Evolutionary conservation across 2,888 invertebrate genomes (phyloP).

Genomic region (Platynereis dumerilii): DNA sequence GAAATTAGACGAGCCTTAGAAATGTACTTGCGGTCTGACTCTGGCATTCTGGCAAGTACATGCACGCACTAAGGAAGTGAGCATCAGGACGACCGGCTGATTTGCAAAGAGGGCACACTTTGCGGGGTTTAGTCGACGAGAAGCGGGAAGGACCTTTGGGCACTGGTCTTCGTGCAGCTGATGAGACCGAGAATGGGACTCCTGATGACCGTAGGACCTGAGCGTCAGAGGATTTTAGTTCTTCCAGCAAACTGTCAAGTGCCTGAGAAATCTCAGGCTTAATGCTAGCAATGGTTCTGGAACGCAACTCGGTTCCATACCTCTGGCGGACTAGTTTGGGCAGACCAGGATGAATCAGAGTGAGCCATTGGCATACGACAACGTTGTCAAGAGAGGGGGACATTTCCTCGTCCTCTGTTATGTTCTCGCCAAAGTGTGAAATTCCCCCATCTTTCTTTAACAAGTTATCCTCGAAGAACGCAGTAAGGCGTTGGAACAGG

Average conservation of each 20-base stretch:
- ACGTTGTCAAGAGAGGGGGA: constrained; percentile 36
- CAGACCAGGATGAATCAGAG: constrained; percentile 33
- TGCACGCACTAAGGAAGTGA: constrained; percentile 36
- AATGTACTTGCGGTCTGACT: constrained; percentile 33
- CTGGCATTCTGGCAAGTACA: constrained; percentile 31
- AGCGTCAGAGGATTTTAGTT: neutral
- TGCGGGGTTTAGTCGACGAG: neutral
- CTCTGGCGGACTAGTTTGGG: constrained; percentile 35
- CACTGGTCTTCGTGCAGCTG: neutral
- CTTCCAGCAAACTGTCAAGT: neutral
- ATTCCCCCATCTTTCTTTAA: constrained; percentile 26
- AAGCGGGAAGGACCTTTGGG: neutral
- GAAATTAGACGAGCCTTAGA: constrained; percentile 20
- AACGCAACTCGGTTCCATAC: constrained; percentile 24
- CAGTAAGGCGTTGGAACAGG: constrained; percentile 35
- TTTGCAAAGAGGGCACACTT: constrained; percentile 34
- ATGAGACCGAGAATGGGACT: no score
- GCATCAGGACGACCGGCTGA: constrained; percentile 19
- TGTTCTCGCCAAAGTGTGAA: constrained; percentile 33
- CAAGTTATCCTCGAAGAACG: constrained; percentile 38
- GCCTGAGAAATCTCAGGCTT: no score
- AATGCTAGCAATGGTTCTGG: neutral
- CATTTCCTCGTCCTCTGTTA: constrained; percentile 31
- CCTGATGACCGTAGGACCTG: neutral
- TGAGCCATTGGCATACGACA: constrained; percentile 33